phyloP scores from a whole-genome alignment of 1,140 invertebrate genomes.

The Rhagoletis zephyria region DNA sequence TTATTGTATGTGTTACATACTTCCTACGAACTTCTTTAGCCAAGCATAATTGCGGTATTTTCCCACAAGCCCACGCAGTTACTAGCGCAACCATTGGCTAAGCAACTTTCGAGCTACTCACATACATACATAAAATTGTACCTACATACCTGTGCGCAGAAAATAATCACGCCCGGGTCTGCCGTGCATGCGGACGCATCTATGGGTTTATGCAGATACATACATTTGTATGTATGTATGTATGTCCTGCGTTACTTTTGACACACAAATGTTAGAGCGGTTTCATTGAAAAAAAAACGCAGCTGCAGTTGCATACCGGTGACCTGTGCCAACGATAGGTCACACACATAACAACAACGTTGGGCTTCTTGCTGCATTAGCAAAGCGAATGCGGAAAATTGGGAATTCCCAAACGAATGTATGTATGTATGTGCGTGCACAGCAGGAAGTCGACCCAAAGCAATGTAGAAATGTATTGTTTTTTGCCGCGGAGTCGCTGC shows the following conservation, averaged over 20 bases:
- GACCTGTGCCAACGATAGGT: neutral
- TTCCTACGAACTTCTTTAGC: neutral
- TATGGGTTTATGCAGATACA: neutral
- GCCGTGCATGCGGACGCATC: neutral
- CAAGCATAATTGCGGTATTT: conserved; percentile 4
- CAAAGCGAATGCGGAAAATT: conserved; percentile 17
- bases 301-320: neutral
- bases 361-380: neutral
- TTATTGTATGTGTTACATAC: neutral
- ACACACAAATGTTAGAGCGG: neutral
- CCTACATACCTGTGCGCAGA: neutral
- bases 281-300: conserved; percentile 2
- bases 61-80: neutral
- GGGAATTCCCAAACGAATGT: conserved; percentile 24
- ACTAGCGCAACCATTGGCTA: neutral
- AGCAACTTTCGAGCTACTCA: neutral
- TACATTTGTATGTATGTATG: too few relatives aligned
- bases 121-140: too few relatives aligned
- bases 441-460: conserved; percentile 22
- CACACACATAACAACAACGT: neutral
- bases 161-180: neutral
- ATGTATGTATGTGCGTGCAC: neutral
- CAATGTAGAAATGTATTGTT: neutral
- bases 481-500: neutral
- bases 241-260: neutral